These are phyloP conservation scores for Allobates femoralis DNA, from an alignment of 2,797 vertebrate genomes.

Conservation along the genomic window DNA sequence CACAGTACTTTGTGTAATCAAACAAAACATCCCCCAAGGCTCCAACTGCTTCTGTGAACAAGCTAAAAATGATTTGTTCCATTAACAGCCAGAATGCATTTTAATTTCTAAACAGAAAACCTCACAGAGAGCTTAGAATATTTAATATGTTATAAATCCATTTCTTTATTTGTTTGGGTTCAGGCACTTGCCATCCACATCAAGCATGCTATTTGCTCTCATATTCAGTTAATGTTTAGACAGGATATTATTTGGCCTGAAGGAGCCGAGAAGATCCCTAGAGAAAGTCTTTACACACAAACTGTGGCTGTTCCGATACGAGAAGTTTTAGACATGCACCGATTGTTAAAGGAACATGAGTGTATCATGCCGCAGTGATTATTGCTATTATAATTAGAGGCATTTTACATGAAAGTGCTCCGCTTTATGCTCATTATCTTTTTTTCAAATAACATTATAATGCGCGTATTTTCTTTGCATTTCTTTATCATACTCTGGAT, in stretches of 20 bases:
- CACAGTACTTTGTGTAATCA: slow-evolving; percentile 29
- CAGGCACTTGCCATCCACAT: slow-evolving; percentile 40
- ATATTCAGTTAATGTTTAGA: slow-evolving; percentile 64
- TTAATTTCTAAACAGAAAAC: slow-evolving; percentile 45
- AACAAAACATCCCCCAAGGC: background rate
- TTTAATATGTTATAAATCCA: slow-evolving; percentile 59
- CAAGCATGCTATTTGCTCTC: slow-evolving; percentile 60
- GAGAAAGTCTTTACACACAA: slow-evolving; percentile 61
- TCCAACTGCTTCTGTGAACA: slow-evolving; percentile 53
- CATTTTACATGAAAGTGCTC: background rate
- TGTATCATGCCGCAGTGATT: background rate
- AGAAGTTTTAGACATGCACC: slow-evolving; percentile 13
- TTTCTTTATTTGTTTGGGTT: slow-evolving; percentile 60
- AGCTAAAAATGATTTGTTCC: slow-evolving; percentile 53
- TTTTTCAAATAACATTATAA: background rate
- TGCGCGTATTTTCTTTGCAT: background rate
- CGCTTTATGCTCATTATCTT: background rate
- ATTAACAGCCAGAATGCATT: background rate
- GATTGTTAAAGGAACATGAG: slow-evolving; percentile 26
- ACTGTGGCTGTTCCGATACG: slow-evolving; percentile 29
- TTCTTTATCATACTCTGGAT: background rate
- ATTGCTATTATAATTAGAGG: slow-evolving; percentile 9
- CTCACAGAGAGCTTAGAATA: slow-evolving; percentile 56
- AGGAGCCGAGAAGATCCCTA: slow-evolving; percentile 57
- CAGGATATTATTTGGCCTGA: slow-evolving; percentile 59